Base-by-base conservation (phyloP, 64 coral and sea anemone species). In the Porites australiensis region DNA sequence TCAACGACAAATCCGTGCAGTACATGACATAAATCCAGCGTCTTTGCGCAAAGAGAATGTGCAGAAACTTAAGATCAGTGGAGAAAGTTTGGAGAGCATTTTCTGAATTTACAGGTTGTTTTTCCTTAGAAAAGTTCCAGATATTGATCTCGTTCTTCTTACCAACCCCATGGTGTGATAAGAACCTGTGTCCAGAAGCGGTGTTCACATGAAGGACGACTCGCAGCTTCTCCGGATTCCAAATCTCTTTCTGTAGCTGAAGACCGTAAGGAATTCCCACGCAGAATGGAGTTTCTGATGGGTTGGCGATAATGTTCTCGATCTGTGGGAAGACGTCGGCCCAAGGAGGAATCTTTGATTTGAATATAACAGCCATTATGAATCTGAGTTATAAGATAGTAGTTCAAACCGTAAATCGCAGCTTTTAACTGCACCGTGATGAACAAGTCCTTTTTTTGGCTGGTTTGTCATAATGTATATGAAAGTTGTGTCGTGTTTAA, bases 111-210 rank as follows among this genome's bases (percentile, higher is more conserved):
- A 71, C 88, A 11, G 52, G 64, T 7, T 70, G 64, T 8, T 93
- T 89, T 13, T 93, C 83, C 27, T 93, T 88, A 15, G 90, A 92
- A n/a, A 99, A 76, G 44, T 93, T 93, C 98, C 98, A 99, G 46
- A 96, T 64, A 58, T 99, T 96, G 6, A 99, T 89, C 12, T 90
- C 87, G 68, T 96, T 93, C 44, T 96, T 99, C 64, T 89, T 82
- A 5, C 94, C 98, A 21, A 96, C 94, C 14, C 98, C 98, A 48
- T 99, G 94, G 59, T 99, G 98, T 54, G 86, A 91, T 13, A 99
- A 57, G 61, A 99, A 99, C 11, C 74, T 89, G 49, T 89, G 86
- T 15, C 88, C 91, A 5, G 95, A 77, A 19, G 86, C 89, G 13
- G 72, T 83, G 54, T 77, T 88, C 14, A 88, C 64, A 44, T 89